Conservation (phyloP, 2,113 vertebrate species). For the Corydoras sp. region DNA sequence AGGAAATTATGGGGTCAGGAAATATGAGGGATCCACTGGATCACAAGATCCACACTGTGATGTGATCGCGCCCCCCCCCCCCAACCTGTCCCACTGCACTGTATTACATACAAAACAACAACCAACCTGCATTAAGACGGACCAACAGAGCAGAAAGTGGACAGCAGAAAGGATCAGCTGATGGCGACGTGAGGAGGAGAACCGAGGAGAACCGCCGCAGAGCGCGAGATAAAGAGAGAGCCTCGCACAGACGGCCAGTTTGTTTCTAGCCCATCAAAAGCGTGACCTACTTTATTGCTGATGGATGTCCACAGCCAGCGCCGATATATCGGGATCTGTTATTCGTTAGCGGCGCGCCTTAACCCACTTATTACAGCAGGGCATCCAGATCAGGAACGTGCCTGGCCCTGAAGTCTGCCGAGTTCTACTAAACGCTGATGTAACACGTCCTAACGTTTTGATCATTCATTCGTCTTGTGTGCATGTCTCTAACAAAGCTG, state of each 20-base stretch:
- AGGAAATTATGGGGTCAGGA: no score
- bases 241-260: conserved; percentile 7
- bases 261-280: conserved; percentile 55
- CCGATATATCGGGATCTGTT: conserved; percentile 64
- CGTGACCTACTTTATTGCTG: conserved; percentile 66
- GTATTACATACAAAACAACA: no score
- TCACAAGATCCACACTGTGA: no score
- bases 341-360: conserved; percentile 54
- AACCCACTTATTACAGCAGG: conserved; percentile 63
- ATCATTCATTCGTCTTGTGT: no score
- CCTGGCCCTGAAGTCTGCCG: background rate
- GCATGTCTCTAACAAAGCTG: no score
- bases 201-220: background rate
- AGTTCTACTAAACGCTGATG: no score
- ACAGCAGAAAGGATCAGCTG: background rate
- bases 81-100: no score
- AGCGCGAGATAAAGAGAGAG: background rate
- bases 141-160: background rate
- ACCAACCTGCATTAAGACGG: no score
- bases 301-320: conserved; percentile 61
- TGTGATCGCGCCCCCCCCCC: no score
- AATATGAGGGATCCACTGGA: no score
- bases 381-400: conserved; percentile 23
- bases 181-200: background rate
- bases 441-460: no score